Percentiles rank a stretch among this genome's conserved stretches.
Evolutionary conservation across 2,888 invertebrate species (phyloP).

Genomic region (Oeneis ivallda): DNA sequence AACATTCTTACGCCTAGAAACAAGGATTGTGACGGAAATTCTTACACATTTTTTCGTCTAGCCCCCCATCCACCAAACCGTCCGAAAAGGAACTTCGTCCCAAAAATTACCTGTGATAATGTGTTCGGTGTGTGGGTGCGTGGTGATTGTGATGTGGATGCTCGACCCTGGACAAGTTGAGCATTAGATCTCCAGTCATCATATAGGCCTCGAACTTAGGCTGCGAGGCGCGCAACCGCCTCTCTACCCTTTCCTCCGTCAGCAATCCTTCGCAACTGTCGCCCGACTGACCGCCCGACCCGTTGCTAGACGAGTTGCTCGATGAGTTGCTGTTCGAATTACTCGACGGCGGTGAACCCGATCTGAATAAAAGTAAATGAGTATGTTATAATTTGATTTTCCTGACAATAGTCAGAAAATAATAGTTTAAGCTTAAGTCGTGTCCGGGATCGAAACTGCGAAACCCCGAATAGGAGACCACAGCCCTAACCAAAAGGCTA

Average conservation of each 20-base stretch:
- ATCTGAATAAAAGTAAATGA: slow-evolving; percentile 47
- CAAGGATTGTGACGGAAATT: too few relatives aligned
- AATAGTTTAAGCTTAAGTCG: too few relatives aligned
- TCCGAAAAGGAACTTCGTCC: too few relatives aligned
- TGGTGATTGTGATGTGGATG: slow-evolving; percentile 82
- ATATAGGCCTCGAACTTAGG: slow-evolving; percentile 95
- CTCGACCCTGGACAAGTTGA: slow-evolving; percentile 93
- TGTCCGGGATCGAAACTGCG: too few relatives aligned
- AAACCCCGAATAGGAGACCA: too few relatives aligned
- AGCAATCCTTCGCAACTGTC: slow-evolving; percentile 75
- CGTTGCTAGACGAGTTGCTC: slow-evolving; percentile 73
- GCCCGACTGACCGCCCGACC: slow-evolving; percentile 78
- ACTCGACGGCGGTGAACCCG: slow-evolving; percentile 70
- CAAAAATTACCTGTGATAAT: slow-evolving; percentile 66
- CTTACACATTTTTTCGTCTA: too few relatives aligned
- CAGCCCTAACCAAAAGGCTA: too few relatives aligned
- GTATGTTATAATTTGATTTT: too few relatives aligned
- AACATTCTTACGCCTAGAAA: too few relatives aligned
- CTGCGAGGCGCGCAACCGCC: slow-evolving; percentile 62
- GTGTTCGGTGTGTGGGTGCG: slow-evolving; percentile 74
- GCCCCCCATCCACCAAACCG: too few relatives aligned
- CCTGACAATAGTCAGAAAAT: too few relatives aligned
- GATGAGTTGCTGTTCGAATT: slow-evolving; percentile 72
- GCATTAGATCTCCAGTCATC: slow-evolving; percentile 98
- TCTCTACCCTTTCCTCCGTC: slow-evolving; percentile 62